phyloP scores from a whole-genome alignment of 2,113 vertebrate genomes.

The Sander lucioperca region DNA sequence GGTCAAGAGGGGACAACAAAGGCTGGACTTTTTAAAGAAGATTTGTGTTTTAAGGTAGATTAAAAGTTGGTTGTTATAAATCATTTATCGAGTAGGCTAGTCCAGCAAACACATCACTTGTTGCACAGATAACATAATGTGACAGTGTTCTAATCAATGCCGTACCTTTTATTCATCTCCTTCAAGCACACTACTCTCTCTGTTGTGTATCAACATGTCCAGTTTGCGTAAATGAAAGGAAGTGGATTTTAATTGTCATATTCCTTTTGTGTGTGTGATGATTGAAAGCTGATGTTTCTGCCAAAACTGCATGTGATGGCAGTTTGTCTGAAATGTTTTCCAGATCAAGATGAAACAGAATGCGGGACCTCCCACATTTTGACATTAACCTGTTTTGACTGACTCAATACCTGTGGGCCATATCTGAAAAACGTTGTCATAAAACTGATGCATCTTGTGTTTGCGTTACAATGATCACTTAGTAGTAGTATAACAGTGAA shows the following conservation, averaged over 20 bases:
- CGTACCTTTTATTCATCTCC: background rate
- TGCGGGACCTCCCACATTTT: background rate
- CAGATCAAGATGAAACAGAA: background rate
- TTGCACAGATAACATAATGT: background rate
- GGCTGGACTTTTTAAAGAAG: background rate
- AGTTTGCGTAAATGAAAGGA: background rate
- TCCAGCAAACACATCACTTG: background rate
- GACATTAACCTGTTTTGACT: slow-evolving; percentile 21
- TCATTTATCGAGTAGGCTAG: background rate
- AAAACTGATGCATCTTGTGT: background rate
- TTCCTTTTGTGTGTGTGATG: background rate
- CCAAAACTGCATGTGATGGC: background rate
- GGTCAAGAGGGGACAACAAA: background rate
- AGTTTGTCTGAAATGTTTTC: background rate
- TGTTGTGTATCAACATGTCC: slow-evolving; percentile 42
- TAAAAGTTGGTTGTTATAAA: background rate
- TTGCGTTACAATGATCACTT: background rate
- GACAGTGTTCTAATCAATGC: too few species aligned
- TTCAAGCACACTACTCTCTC: background rate
- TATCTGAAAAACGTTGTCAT: background rate
- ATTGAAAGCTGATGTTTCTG: slow-evolving; percentile 8
- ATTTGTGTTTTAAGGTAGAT: background rate
- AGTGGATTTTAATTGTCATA: background rate
- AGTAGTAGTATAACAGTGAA: too few species aligned
- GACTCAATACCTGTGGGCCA: background rate